phyloP scores from a whole-genome alignment of 2,888 invertebrate genomes.

The Cordylochernes scorpioides region DNA sequence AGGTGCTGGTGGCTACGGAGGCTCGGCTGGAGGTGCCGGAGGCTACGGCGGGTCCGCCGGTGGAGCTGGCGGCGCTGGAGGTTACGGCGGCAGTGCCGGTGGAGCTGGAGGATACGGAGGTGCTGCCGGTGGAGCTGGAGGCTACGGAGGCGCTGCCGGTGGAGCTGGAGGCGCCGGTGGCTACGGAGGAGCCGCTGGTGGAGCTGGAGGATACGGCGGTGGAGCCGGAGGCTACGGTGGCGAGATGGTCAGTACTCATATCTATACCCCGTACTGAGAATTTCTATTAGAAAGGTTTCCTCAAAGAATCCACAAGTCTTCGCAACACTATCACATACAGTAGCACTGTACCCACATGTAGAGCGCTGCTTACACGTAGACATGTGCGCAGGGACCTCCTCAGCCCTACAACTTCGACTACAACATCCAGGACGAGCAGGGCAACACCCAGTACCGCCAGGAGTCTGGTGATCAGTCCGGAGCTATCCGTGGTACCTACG shows the following conservation, averaged over 20 bases:
- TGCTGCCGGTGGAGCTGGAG: background rate
- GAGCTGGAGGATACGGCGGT: too few relatives aligned
- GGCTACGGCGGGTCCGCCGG: too few relatives aligned
- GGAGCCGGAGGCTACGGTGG: too few relatives aligned
- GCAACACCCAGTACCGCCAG: background rate
- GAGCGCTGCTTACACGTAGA: too few relatives aligned
- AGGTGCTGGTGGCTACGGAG: background rate
- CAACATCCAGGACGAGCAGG: background rate
- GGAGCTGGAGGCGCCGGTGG: background rate
- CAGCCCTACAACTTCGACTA: background rate
- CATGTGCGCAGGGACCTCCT: background rate
- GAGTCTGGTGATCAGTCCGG: background rate
- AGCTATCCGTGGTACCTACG: background rate
- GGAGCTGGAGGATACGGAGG: background rate
- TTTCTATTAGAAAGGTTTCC: too few relatives aligned
- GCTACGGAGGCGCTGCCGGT: background rate
- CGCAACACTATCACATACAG: too few relatives aligned
- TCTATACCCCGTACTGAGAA: too few relatives aligned
- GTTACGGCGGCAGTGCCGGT: background rate
- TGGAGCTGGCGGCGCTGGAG: too few relatives aligned
- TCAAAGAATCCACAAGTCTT: too few relatives aligned
- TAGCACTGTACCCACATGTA: too few relatives aligned
- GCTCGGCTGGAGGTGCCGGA: background rate
- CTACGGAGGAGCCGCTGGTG: too few relatives aligned
- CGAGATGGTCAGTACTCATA: too few relatives aligned